Base-by-base conservation (phyloP, 37 sponge, comb jelly and placozoan genomes). In the Mnemiopsis leidyi region DNA sequence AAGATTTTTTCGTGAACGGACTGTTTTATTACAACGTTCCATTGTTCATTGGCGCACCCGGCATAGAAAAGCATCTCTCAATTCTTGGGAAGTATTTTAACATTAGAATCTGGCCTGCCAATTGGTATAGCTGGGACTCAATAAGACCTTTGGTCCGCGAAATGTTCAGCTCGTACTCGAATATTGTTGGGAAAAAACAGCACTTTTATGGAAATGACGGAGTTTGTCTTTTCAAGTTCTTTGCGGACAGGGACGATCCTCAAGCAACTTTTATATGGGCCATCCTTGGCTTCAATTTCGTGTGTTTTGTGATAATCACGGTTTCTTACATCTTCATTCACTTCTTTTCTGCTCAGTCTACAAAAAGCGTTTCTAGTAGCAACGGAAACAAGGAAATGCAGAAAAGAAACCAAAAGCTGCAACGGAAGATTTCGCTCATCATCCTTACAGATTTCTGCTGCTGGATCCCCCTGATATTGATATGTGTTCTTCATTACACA, bases 1-100 rank as follows among this genome's bases (percentile, higher is more conserved):
- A 82, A 30, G 82, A 82, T 30, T 82, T 82, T 23, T 82, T 82
- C 38, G 82, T 82, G 37, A 82, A 82, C 23, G 82, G 82, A 33
- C 9, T 82, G 23, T 82, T 23, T 23, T 82, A 82, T 82, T 3
- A 31, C 18, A 23, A 35, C 82, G 30, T 31, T 30, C 37, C 37
- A 3, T 36, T 82, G 23, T 82, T 82, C 82, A 30, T 35, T 82
- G 82, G 82, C 9, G 82, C 35, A 7, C 37, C 38, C 7, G 32
- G 23, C 23, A 82, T 29, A 35, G 23, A 31, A 31, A 3, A 30
- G 9, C 82, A 82, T 35, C 31, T 82, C 5, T 34, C 35, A 2
- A 34, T 82, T 20, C 9, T 82, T 1, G 9, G 23, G 0, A 23
- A 30, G 23, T 82, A 36, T 35, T 82, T 71, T 28, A 28, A 25